Evolutionary conservation across 2,113 vertebrate genomes (phyloP), one percentile per base, ranked within the genome.

Genomic region (Chlorodrepanis virens): DNA sequence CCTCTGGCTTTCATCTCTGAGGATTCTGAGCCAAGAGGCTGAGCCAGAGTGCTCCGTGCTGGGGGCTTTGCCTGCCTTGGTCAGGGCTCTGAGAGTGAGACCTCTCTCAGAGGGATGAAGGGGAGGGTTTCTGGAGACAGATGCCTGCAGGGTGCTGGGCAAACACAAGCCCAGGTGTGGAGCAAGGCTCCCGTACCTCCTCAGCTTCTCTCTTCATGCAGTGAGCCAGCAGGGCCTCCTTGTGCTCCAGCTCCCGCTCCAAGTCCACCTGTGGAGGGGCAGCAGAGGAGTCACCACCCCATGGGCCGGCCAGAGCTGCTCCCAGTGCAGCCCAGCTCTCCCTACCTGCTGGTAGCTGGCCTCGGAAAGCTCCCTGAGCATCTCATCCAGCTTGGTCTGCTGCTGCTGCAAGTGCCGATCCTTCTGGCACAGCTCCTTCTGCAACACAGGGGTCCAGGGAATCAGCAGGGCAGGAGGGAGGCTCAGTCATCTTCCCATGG

Each of bases 391-490:
- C 89, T 98, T 99, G 93, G 78, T 97, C 97, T 99, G 99, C 61
- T 99, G 98, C 93, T 99, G 99, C 92, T 99, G 99, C 64, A 99
- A 61, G 18, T 99, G 98, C 57, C 98, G 96, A 14, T 99, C 99
- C 95, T 99, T 99, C 98, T 99, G 99, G 56, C 98, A 98, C 45
- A 98, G 87, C 74, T 99, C 99, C 90, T 99, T 99, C 99, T 99
- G 98, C 93, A 97, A 92, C 65, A 83, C 74, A 85, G 5, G 8
- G 24, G 91, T 5, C 49, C 11, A 37, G 54, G 79, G n/a, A 33
- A 68, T 83, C 60, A 76, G 61, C 19, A 24, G 37, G 29, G 56
- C 31, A 31, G 50, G 25, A 79, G 65, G 19, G 37, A 59, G 64
- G 42, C 63, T 79, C 53, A 27, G 16, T 15, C 12, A n/a, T 6